Evolutionary conservation across 2,113 vertebrate genomes (phyloP), one percentile per base, ranked within the genome.

Genomic region (Varanus komodoensis): DNA sequence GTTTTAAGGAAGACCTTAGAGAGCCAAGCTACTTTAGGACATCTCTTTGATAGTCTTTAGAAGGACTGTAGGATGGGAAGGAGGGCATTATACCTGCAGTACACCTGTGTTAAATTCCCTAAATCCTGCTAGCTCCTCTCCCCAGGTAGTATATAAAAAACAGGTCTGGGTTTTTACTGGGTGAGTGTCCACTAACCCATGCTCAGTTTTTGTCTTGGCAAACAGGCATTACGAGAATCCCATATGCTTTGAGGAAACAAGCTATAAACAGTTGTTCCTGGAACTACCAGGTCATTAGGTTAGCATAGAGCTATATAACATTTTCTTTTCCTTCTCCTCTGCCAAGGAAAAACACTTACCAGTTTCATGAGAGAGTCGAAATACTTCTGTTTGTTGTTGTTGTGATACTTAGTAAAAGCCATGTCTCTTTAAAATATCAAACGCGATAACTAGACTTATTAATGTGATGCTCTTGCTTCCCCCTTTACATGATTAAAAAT

Each of bases 401-500:
- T 34, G 87, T 15, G 1, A 29, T 7, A 85, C 83, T 38, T 80
- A 90, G 92, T 48, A 89, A 91, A 92, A 86, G 0, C 68, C 21
- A 25, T 19, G 93, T 50, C 91, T 23, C 84, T 93, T 44, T 91
- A 77, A 95, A 88, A 92, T 82, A 92, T 44, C 7, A 93, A 90
- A 94, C 27, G 89, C 83, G 93, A 94, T 82, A 93, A 95, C 91
- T 93, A 79, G 32, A 87, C 83, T 95, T 95, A 93, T 95, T 95
- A 95, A 93, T 1, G 73, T 7, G 91, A 91, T 48, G 0, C 38
- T 80, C 89, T 94, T 85, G 50, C 61, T 64, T 64, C 11, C 87
- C 92, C 84, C 89, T 94, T 95, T 93, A 92, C 95, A 93, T 95
- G 91, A 96, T 96, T 93, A 96, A 96, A 96, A 95, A 96, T 96